A percentile compares a stretch with the other conserved stretches of the same genome.
Conservation (phyloP, 2,113 vertebrate species). For the Montifringilla adamsi region DNA sequence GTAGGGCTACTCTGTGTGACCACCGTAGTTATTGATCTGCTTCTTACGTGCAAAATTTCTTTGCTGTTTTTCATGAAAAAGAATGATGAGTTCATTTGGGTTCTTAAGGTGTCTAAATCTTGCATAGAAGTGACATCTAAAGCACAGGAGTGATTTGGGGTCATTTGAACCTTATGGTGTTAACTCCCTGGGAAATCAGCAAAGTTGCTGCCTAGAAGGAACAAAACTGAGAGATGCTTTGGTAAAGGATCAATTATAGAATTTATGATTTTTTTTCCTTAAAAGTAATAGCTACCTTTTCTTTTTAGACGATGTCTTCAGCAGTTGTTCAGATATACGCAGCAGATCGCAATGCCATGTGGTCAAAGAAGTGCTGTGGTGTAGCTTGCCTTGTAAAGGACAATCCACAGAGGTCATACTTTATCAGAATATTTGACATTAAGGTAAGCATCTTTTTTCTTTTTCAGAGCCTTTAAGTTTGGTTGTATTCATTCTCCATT, state of each 20-base stretch:
- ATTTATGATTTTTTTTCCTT: neutral
- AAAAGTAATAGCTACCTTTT: neutral
- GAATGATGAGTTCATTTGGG: neutral
- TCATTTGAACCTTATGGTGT: neutral
- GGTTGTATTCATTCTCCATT: neutral
- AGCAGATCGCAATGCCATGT: slow-evolving; percentile 85
- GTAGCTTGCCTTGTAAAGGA: slow-evolving; percentile 97
- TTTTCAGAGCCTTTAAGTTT: neutral
- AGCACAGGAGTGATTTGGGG: neutral
- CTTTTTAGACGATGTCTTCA: slow-evolving; percentile 86
- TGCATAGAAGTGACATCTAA: neutral
- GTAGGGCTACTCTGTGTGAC: neutral
- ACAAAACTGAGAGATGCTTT: neutral
- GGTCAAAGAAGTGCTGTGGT: slow-evolving; percentile 95
- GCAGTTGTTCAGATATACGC: slow-evolving; percentile 93
- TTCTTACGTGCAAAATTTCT: neutral
- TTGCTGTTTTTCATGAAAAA: neutral
- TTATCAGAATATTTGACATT: slow-evolving; percentile 95
- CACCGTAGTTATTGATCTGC: neutral
- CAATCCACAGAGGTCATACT: slow-evolving; percentile 98
- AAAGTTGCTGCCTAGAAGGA: neutral
- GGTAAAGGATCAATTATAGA: neutral
- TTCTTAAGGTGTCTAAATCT: neutral
- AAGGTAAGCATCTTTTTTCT: slow-evolving; percentile 78
- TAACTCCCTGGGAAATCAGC: neutral